These are phyloP conservation scores for Otis tarda DNA, from an alignment of 2,113 vertebrate genomes.

Conservation along the genomic window DNA sequence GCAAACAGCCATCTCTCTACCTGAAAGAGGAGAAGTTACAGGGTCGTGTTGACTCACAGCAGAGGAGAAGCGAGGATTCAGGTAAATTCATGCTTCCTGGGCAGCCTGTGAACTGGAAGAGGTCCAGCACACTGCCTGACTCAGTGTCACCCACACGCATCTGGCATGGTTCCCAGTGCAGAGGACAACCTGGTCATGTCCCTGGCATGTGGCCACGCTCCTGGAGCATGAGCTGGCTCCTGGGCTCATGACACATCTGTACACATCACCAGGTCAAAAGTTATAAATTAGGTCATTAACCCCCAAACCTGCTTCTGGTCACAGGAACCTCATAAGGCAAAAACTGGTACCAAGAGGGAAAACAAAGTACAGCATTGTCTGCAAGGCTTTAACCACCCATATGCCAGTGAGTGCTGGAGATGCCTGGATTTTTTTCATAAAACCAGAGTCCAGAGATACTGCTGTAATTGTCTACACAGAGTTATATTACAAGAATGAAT, in stretches of 20 bases:
- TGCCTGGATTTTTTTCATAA: not conserved
- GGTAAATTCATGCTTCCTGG: not conserved
- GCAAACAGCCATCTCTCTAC: not conserved
- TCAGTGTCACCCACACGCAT: not conserved
- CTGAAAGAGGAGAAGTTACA: not conserved
- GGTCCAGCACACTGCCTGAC: not conserved
- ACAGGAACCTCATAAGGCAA: not conserved
- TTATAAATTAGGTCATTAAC: not conserved
- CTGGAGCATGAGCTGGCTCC: not conserved
- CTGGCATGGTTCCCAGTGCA: not conserved
- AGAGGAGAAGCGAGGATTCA: not conserved
- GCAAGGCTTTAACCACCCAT: accelerated
- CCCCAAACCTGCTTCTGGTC: not conserved
- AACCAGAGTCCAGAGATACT: not conserved
- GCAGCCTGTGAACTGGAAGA: not conserved
- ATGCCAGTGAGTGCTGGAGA: not conserved
- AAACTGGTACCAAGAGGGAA: not conserved
- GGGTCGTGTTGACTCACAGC: not conserved
- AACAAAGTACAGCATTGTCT: not conserved
- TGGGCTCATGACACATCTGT: not conserved
- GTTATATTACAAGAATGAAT: not conserved
- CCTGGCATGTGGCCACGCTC: not conserved
- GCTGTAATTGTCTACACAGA: not conserved
- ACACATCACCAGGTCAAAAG: not conserved
- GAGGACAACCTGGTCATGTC: not conserved